Evolutionary conservation across 2,888 invertebrate genomes (phyloP).

Genomic region (Azorinus chamasolen): DNA sequence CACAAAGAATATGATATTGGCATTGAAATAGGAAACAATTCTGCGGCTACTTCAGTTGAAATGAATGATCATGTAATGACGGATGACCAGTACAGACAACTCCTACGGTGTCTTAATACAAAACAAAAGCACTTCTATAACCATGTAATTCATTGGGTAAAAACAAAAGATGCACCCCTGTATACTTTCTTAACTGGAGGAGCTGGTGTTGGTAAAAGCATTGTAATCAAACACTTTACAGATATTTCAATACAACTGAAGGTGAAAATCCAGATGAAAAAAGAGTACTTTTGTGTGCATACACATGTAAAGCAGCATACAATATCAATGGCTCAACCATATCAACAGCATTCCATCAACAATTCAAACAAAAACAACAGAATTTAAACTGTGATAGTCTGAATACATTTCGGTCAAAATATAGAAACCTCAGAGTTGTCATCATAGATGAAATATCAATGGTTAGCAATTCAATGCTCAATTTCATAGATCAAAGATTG

Average conservation of each 20-base stretch:
- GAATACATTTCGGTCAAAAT: slow-evolving; percentile 21
- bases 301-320: slow-evolving; percentile 62
- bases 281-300: slow-evolving; percentile 42
- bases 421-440: slow-evolving; percentile 15
- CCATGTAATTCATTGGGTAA: slow-evolving; percentile 39
- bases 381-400: slow-evolving; percentile 11
- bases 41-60: slow-evolving; percentile 16
- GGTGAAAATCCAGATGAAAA: slow-evolving; percentile 35
- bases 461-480: slow-evolving; percentile 30
- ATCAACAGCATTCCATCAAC: slow-evolving; percentile 40
- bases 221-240: slow-evolving; percentile 51
- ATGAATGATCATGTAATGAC: slow-evolving; percentile 22
- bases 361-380: slow-evolving; percentile 16
- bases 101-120: slow-evolving; percentile 20
- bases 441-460: slow-evolving; percentile 19
- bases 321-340: slow-evolving; percentile 37
- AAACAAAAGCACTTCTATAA: slow-evolving; percentile 49
- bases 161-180: slow-evolving; percentile 10
- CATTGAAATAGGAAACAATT: slow-evolving; percentile 33
- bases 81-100: slow-evolving; percentile 36
- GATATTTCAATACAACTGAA: slow-evolving; percentile 12
- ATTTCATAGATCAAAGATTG: slow-evolving; percentile 47
- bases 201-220: slow-evolving; percentile 71
- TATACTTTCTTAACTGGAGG: slow-evolving; percentile 60
- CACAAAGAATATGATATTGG: slow-evolving; percentile 53